phyloP scores from a whole-genome alignment of 2,888 invertebrate genomes.

The Ectobius pallidus region DNA sequence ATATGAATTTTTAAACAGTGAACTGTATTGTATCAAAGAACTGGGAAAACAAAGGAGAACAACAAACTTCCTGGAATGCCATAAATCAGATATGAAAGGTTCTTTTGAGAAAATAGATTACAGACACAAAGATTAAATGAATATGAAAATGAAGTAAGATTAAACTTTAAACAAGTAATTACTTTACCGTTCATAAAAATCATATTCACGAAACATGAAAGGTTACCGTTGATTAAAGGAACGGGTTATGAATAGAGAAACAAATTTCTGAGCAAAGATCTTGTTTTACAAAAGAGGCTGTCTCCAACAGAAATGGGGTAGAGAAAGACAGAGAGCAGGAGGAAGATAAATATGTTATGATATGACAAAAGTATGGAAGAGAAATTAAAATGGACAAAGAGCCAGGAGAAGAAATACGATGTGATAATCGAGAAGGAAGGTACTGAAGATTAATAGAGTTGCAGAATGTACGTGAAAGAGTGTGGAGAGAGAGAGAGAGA shows the following conservation, averaged over 20 bases:
- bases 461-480: background rate
- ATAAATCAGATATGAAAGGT: no score
- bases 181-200: conserved; percentile 6
- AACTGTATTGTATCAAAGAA: no score
- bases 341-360: conserved; percentile 34
- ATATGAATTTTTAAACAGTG: no score
- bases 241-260: background rate
- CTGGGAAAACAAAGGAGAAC: no score
- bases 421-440: conserved; percentile 9
- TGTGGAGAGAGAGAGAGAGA: no score
- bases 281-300: conserved; percentile 21
- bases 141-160: conserved; percentile 16
- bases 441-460: background rate
- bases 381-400: conserved; percentile 36
- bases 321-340: background rate
- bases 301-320: conserved; percentile 16
- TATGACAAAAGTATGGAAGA: conserved; percentile 35
- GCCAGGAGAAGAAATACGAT: background rate
- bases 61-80: no score
- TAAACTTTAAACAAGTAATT: conserved; percentile 18
- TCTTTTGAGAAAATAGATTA: no score
- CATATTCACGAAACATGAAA: conserved; percentile 14
- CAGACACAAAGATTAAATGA: no score
- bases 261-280: conserved; percentile 16
- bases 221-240: conserved; percentile 21